phyloP scores from a whole-genome alignment of 2,888 invertebrate species.

The Tinea semifulvella region DNA sequence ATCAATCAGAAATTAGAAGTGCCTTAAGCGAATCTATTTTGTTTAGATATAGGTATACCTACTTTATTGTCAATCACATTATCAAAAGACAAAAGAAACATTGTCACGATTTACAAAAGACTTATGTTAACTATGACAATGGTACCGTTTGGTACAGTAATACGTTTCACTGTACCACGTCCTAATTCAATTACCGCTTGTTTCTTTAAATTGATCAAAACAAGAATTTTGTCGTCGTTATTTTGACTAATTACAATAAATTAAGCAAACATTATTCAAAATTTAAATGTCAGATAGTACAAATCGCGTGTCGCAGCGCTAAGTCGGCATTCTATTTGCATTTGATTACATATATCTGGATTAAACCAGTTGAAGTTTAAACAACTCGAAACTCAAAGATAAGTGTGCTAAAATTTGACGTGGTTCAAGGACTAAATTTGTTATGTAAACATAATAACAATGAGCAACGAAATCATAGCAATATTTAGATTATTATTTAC shows the following conservation, averaged over 20 bases:
- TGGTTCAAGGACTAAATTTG: slow-evolving; percentile 4
- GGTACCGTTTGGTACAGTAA: no score
- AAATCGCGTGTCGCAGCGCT: not conserved
- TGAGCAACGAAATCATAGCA: not conserved
- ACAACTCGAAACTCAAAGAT: slow-evolving; percentile 6
- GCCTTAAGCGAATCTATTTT: no score
- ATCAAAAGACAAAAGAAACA: no score
- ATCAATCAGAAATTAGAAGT: no score
- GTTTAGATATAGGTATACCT: no score
- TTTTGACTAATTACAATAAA: not conserved
- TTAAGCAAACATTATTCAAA: not conserved
- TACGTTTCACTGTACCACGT: no score
- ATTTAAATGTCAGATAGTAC: not conserved
- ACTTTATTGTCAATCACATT: no score
- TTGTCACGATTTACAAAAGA: no score
- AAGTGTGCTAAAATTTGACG: slow-evolving; percentile 11
- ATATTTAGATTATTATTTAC: slow-evolving; percentile 9
- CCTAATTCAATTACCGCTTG: no score
- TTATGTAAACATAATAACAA: slow-evolving; percentile 8
- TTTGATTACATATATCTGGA: slow-evolving; percentile 1
- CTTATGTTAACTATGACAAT: no score
- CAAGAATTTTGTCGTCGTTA: no score
- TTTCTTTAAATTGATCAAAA: no score
- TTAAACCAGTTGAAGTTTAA: slow-evolving; percentile 5
- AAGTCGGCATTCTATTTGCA: not conserved